These are phyloP conservation scores for Nematopogon swammerdamellus DNA, from an alignment of 2,888 invertebrate species.

Conservation along the genomic window DNA sequence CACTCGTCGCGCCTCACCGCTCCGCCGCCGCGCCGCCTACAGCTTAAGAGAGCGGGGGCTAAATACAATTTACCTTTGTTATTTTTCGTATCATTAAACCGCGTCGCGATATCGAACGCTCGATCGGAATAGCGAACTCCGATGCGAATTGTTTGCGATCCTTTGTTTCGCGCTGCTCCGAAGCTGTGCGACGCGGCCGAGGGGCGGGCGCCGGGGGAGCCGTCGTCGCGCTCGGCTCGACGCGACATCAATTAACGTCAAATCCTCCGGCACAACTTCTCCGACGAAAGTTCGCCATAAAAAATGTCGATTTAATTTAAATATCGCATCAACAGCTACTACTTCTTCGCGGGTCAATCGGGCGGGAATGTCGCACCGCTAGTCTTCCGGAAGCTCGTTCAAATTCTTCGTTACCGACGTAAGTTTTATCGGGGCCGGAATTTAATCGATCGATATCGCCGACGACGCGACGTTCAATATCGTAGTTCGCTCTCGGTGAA, in stretches of 20 bases:
- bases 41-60: constrained; percentile 24
- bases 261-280: constrained; percentile 44
- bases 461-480: no score
- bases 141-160: constrained; percentile 55
- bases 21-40: constrained; percentile 30
- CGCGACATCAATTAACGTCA: constrained; percentile 55
- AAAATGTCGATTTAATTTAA: not conserved
- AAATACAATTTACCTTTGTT: constrained; percentile 59
- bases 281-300: constrained; percentile 16
- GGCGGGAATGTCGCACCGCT: no score
- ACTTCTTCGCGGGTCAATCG: no score
- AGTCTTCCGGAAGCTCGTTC: not conserved
- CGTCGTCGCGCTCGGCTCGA: no score
- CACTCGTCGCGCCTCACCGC: constrained; percentile 32
- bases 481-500: no score
- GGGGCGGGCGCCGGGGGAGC: no score
- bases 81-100: constrained; percentile 59
- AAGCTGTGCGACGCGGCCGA: constrained; percentile 14
- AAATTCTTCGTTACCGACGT: not conserved
- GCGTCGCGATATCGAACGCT: constrained; percentile 53
- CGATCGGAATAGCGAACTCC: constrained; percentile 52
- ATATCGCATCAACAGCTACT: not conserved
- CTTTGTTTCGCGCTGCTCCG: constrained; percentile 42
- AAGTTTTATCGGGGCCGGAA: not conserved
- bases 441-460: not conserved